A percentile compares a stretch with the other conserved stretches of the same genome.
These are phyloP conservation scores for Cotesia chilonis DNA, from an alignment of 1,140 invertebrate genomes.

Conservation along the genomic window DNA sequence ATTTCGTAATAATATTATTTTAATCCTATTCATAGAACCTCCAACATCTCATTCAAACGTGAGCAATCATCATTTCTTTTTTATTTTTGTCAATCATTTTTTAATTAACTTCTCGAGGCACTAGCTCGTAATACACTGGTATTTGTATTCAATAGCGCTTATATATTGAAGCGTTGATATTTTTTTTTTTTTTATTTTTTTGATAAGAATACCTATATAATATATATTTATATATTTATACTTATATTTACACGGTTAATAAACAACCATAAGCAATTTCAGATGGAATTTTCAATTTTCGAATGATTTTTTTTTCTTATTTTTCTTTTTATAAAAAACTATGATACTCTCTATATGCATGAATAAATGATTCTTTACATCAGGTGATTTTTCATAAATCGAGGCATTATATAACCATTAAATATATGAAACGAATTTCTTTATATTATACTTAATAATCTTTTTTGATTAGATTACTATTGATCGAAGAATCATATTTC, in stretches of 20 bases:
- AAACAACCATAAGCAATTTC: conserved; percentile 23
- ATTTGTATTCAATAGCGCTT: neutral
- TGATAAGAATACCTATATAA: neutral
- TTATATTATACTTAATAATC: neutral
- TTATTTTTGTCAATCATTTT: conserved; percentile 18
- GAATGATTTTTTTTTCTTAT: conserved; percentile 8
- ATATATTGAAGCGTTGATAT: conserved; percentile 5
- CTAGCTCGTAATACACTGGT: conserved; percentile 19
- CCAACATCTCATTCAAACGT: conserved; percentile 10
- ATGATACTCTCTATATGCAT: conserved; percentile 29
- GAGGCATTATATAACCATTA: neutral
- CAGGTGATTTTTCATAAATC: conserved; percentile 13
- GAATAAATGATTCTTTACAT: conserved; percentile 13
- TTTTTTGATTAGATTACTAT: too few relatives aligned
- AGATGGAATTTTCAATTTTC: conserved; percentile 19
- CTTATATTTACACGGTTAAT: conserved; percentile 15
- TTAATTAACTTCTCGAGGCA: conserved; percentile 21
- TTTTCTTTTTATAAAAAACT: conserved; percentile 33
- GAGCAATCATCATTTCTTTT: conserved; percentile 7
- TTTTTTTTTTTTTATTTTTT: neutral
- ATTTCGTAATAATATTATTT: conserved; percentile 19
- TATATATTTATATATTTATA: neutral
- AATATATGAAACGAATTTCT: neutral
- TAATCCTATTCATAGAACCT: neutral
- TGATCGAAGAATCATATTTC: too few relatives aligned